Evolutionary conservation across 2,888 invertebrate species (phyloP).

Genomic region (Pristionchus maxplancki): DNA sequence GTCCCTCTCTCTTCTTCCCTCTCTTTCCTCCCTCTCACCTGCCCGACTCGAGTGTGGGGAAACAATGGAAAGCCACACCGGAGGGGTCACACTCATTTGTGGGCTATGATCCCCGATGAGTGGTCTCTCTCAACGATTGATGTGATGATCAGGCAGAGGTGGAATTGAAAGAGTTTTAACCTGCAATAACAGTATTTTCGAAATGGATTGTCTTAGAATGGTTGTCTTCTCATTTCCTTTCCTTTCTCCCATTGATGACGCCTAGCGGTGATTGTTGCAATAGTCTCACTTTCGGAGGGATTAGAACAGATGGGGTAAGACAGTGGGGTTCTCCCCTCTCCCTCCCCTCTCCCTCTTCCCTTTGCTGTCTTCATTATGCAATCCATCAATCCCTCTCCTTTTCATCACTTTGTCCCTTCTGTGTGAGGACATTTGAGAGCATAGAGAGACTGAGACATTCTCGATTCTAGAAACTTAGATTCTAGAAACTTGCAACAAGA

Average conservation of each 20-base stretch:
- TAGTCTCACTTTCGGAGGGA: constrained; percentile 43
- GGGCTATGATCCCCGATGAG: background rate
- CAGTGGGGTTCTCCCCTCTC: constrained; percentile 43
- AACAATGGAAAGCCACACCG: constrained; percentile 41
- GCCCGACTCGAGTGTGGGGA: background rate
- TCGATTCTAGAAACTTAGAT: too few relatives aligned
- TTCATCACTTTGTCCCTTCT: constrained; percentile 16
- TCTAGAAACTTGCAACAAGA: too few relatives aligned
- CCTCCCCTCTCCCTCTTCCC: constrained; percentile 18
- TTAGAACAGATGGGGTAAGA: constrained; percentile 52
- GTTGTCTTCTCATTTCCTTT: background rate
- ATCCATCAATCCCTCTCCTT: constrained; percentile 45
- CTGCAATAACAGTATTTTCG: background rate
- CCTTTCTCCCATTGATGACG: background rate
- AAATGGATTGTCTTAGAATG: background rate
- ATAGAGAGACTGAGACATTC: background rate
- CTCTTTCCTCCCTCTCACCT: background rate
- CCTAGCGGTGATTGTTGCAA: constrained; percentile 49
- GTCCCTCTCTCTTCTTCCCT: background rate
- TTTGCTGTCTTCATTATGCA: constrained; percentile 51
- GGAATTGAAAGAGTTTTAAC: background rate
- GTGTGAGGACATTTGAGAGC: constrained; percentile 4
- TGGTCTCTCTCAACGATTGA: background rate
- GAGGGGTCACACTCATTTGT: background rate
- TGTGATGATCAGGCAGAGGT: background rate